Base-by-base conservation (phyloP, 2,797 vertebrate species). In the Sparidentex hasta region DNA sequence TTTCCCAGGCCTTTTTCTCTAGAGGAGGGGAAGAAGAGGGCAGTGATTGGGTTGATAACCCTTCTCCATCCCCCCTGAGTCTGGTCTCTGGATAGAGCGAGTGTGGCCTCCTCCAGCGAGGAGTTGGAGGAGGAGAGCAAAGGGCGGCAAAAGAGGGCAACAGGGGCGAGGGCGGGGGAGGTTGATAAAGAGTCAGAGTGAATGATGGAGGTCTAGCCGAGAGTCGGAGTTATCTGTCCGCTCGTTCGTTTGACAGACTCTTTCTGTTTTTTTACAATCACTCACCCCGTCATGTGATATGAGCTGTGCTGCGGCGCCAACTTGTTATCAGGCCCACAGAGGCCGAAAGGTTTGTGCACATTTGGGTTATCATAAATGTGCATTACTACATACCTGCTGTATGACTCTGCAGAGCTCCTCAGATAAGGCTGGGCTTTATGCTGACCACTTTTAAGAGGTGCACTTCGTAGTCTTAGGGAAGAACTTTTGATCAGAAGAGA, bases 11-110 rank as follows among this genome's bases (percentile, higher is more conserved):
- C 51, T 80, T 74, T 65, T 65, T 76, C 52, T 63, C 52, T 58
- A 64, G 65, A 81, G 80, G 84, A 88, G 65, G 83, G 74, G 55
- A 62, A 76, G 78, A 59, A 75, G 66, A 72, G 65, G 83, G 81
- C 86, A 88, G 87, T 75, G 87, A 91, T 57, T 54, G 56, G 81
- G 65, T 66, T 77, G 91, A 93, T 92, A 93, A 91, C 91, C 87
- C 78, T 81, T 90, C 81, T 93, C 82, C 87, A 91, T 92, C 90
- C 90, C 74, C 74, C 43, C 65, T 86, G 88, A 90, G 84, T 52
- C 44, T 54, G 78, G 75, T 82, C 81, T 84, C 76, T 74, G 72
- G 83, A 82, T 52, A 25, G 56, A 72, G 59, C 74, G 43, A 71
- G 65, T 59, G 65, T 59, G 59, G 46, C 86, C 71, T 72, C 65